Conservation (phyloP, 2,888 invertebrate species). For the Megamerina dolium region DNA sequence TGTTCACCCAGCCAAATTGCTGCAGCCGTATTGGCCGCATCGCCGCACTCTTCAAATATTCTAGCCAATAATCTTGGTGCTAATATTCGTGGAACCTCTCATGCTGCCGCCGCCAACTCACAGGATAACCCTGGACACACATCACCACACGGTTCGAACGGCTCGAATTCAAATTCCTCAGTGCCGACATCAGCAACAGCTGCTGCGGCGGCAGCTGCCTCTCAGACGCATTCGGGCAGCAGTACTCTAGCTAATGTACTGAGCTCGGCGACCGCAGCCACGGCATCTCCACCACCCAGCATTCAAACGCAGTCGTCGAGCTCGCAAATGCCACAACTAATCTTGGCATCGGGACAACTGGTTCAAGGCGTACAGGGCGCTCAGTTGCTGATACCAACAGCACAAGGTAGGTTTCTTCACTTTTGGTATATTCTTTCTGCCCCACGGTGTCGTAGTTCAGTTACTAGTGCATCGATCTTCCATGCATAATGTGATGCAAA, state of each 20-base stretch:
- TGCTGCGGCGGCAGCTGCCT: constrained; percentile 13
- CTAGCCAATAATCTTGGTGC: constrained; percentile 15
- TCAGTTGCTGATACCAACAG: constrained; percentile 90
- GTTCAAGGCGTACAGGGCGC: constrained; percentile 91
- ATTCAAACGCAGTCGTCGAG: constrained; percentile 40
- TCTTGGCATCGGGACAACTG: constrained; percentile 84
- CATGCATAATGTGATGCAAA: too few relatives aligned
- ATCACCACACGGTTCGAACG: constrained; percentile 18
- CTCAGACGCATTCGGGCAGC: background rate
- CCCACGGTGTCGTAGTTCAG: background rate
- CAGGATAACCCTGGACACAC: constrained; percentile 13
- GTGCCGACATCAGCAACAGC: constrained; percentile 18
- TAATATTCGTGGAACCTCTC: constrained; percentile 1
- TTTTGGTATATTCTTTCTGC: too few relatives aligned
- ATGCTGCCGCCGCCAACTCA: constrained; percentile 6
- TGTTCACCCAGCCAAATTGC: background rate
- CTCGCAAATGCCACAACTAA: constrained; percentile 76
- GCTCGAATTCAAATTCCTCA: constrained; percentile 10
- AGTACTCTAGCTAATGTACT: constrained; percentile 41
- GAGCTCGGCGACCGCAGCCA: constrained; percentile 31
- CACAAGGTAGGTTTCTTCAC: constrained; percentile 67
- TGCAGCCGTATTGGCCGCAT: constrained; percentile 1
- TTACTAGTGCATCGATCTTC: background rate
- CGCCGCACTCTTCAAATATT: constrained; percentile 13
- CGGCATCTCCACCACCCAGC: constrained; percentile 48